Percentiles rank a stretch among this genome's conserved stretches.
These are phyloP conservation scores for Ectobius pallidus DNA, from an alignment of 2,888 invertebrate species.

Conservation along the genomic window DNA sequence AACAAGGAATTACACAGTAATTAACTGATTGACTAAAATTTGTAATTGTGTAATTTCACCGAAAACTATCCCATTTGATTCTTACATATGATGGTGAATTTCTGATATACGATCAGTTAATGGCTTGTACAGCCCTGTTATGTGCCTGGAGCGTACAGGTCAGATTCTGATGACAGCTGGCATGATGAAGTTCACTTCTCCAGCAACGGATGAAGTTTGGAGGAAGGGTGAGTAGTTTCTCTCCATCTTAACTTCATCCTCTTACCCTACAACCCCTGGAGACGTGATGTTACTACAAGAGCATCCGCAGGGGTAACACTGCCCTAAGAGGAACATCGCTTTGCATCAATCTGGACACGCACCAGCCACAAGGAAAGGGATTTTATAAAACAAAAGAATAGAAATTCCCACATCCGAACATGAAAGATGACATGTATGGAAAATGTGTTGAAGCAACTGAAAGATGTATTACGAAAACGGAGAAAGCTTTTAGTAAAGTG, in stretches of 20 bases:
- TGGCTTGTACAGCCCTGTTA: background rate
- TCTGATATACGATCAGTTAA: too few relatives aligned
- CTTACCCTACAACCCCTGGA: background rate
- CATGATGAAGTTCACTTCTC: conserved; percentile 1
- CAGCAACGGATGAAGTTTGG: background rate
- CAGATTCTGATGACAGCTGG: conserved; percentile 10
- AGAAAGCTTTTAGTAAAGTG: too few relatives aligned
- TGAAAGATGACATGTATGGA: too few relatives aligned
- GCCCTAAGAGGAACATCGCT: conserved; percentile 12
- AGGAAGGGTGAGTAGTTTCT: background rate
- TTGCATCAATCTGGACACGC: background rate
- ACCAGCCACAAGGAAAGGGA: background rate
- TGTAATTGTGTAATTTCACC: too few relatives aligned
- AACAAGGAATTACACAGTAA: too few relatives aligned
- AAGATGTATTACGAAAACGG: too few relatives aligned
- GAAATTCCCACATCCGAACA: too few relatives aligned
- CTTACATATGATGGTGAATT: too few relatives aligned
- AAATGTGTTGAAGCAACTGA: too few relatives aligned
- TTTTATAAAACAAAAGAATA: background rate
- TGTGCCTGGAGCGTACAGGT: background rate
- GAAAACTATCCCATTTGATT: too few relatives aligned
- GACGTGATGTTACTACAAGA: conserved; percentile 13
- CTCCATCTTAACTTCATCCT: conserved; percentile 9
- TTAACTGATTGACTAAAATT: too few relatives aligned
- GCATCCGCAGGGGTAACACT: background rate